Evolutionary conservation across 2,113 vertebrate species (phyloP), one percentile per base, ranked within the genome.

Genomic region (Pteronura brasiliensis): DNA sequence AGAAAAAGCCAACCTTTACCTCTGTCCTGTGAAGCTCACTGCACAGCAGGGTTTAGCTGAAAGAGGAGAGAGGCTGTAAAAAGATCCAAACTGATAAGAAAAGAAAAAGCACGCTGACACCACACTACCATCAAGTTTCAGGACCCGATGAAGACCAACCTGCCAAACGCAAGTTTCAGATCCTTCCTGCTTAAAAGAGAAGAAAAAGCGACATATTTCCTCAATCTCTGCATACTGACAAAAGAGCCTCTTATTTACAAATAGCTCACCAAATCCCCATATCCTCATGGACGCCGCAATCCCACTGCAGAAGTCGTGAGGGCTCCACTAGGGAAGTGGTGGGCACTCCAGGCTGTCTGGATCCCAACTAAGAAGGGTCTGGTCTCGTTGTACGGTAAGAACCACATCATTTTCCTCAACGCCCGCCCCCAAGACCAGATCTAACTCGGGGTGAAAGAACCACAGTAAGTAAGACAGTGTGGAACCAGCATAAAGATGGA

Each of bases 221-320:
- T 15, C 88, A 9, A 72, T 29, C 27, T 44, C 20, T 49, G 12
- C 42, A 1, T 1, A 27, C 21, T 49, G 6, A 9, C 69, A 4
- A 52, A 36, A 63, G 2, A 67, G 39, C 34, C 72, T 67, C 59
- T 67, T 34, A 15, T 6, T 81, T 18, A 57, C 65, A 69, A 47
- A 12, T 7, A 49, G 29, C 31, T 52, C 77, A 63, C n/a, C 84
- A 88, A 67, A 71, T 4, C 23, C 34, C 57, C n/a, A 4, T 14
- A 1, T 23, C 85, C 39, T 34, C 12, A 27, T 2, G 0, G 69
- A 52, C 21, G 17, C 34, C 44, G 15, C 63, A 59, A 42, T 12
- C 61, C 92, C 67, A 11, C 52, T 23, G 57, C 0, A 0, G 72
- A 31, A 12, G 63, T 0, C 7, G 8, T 0, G 0, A 36, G 1